A percentile compares a stretch with the other conserved stretches of the same genome.
Conservation (phyloP, 2,888 invertebrate species). For the Byasa hedistus region DNA sequence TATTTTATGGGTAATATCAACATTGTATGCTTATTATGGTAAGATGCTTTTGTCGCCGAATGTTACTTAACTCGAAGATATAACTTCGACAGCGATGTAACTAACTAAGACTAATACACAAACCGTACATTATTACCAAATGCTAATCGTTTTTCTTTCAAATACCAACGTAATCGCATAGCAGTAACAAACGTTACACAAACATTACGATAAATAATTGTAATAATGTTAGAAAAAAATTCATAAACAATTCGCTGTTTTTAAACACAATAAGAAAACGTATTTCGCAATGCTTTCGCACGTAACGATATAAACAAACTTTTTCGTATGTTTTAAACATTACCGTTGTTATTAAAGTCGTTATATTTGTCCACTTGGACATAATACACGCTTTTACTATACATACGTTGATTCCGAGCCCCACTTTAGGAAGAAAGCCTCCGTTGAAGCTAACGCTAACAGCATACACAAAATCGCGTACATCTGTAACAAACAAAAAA, state of each 20-base stretch:
- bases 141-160: too few species aligned
- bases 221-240: not conserved
- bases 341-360: too few species aligned
- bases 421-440: slow-evolving; percentile 79
- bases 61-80: too few species aligned
- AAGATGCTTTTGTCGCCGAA: too few species aligned
- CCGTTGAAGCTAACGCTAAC: slow-evolving; percentile 54
- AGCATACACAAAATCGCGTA: slow-evolving; percentile 60
- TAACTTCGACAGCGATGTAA: too few species aligned
- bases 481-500: slow-evolving; percentile 57
- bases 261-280: slow-evolving; percentile 1
- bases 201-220: slow-evolving; percentile 7
- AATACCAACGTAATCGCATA: slow-evolving; percentile 10
- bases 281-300: slow-evolving; percentile 20
- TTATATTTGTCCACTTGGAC: too few species aligned
- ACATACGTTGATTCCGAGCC: slow-evolving; percentile 76
- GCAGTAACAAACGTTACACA: slow-evolving; percentile 27
- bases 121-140: too few species aligned
- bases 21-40: too few species aligned
- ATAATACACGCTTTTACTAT: too few species aligned
- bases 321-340: too few species aligned
- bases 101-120: too few species aligned
- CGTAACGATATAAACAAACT: not conserved
- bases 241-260: slow-evolving; percentile 13
- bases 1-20: too few species aligned